A percentile compares a stretch with the other conserved stretches of the same genome.
These are phyloP conservation scores for Arrhamphus sclerolepis DNA, from an alignment of 2,797 vertebrate genomes.

Conservation along the genomic window DNA sequence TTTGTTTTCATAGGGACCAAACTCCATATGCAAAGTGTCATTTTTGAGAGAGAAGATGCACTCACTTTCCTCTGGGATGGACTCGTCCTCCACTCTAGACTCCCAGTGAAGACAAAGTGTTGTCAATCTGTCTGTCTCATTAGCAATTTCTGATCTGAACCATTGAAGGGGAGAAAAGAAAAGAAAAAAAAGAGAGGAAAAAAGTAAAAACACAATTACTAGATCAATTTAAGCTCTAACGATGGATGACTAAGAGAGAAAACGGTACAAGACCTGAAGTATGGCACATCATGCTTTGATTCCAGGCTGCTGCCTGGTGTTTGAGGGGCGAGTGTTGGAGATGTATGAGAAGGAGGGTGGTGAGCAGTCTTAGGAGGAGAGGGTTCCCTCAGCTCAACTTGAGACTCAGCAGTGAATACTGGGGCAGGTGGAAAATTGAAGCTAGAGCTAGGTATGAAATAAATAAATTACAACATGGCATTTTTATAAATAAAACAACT, in stretches of 20 bases:
- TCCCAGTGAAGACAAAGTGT: conserved; percentile 84
- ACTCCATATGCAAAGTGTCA: not conserved
- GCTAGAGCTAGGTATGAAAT: conserved; percentile 26
- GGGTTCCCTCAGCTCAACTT: not conserved
- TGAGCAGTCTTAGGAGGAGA: conserved; percentile 28
- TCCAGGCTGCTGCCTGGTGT: conserved; percentile 50
- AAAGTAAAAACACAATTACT: not conserved
- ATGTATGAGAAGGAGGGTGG: conserved; percentile 6
- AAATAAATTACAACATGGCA: conserved; percentile 7
- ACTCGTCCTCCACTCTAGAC: conserved; percentile 78
- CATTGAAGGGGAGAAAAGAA: not conserved
- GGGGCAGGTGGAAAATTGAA: conserved; percentile 40
- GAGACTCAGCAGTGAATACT: conserved; percentile 8
- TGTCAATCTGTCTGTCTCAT: conserved; percentile 81
- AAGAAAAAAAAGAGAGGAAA: too few relatives aligned
- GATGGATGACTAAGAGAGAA: not conserved
- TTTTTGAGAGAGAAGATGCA: conserved; percentile 1
- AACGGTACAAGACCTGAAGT: conserved; percentile 76
- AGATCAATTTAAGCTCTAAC: not conserved
- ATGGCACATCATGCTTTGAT: conserved; percentile 73
- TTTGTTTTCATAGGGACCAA: too few relatives aligned
- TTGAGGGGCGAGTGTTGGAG: not conserved
- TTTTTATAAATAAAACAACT: not conserved
- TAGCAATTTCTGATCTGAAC: conserved; percentile 81
- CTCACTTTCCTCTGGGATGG: conserved; percentile 94